Conservation (phyloP, 2,113 vertebrate species). For the Cephalopholis sonnerati region DNA sequence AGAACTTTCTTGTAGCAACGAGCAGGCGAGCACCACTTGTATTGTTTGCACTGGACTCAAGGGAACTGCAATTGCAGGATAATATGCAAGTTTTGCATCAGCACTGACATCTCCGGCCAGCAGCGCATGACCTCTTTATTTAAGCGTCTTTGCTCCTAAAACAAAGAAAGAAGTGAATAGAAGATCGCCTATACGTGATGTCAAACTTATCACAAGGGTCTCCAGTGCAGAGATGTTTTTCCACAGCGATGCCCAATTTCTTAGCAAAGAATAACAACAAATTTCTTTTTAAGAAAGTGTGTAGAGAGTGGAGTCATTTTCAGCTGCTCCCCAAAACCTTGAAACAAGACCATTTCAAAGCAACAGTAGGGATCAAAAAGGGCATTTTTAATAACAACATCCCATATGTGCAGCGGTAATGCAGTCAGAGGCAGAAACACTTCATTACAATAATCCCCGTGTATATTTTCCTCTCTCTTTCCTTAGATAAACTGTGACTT, state of each 20-base stretch:
- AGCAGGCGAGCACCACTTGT: not conserved
- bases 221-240: not conserved
- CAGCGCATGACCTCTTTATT: conserved; percentile 60
- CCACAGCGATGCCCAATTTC: not conserved
- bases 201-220: conserved; percentile 10
- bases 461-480: not conserved
- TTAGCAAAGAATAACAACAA: not conserved
- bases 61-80: conserved; percentile 56
- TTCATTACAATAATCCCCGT: not conserved
- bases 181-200: conserved; percentile 7
- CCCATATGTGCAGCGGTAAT: not conserved
- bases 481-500: not conserved
- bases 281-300: not conserved
- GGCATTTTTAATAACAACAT: conserved; percentile 23
- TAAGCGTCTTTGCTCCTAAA: conserved; percentile 39
- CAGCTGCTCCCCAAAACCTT: not conserved
- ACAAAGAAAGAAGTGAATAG: conserved; percentile 28
- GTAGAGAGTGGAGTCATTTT: not conserved
- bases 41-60: conserved; percentile 28
- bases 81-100: conserved; percentile 72
- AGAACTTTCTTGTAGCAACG: conserved; percentile 9
- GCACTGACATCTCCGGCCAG: conserved; percentile 56
- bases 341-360: not conserved
- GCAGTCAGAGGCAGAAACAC: not conserved
- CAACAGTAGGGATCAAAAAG: not conserved